These are phyloP conservation scores for Macaria notata DNA, from an alignment of 2,888 invertebrate species.

Conservation along the genomic window DNA sequence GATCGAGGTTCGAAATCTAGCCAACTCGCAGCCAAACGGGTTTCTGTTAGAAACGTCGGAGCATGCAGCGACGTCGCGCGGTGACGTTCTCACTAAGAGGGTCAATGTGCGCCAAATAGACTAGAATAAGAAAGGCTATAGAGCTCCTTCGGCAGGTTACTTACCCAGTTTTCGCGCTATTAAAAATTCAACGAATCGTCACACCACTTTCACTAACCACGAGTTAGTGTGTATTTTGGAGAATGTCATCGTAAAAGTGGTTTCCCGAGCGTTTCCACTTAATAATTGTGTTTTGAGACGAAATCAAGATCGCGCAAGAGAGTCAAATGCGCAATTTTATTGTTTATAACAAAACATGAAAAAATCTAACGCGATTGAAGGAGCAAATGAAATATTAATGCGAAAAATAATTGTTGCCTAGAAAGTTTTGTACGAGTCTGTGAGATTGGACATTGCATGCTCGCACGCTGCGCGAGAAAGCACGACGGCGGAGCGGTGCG, in stretches of 20 bases:
- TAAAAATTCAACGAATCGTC: conserved; percentile 77
- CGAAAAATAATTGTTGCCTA: conserved; percentile 79
- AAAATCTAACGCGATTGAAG: conserved; percentile 54
- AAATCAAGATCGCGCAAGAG: not conserved
- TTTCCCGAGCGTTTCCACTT: conserved; percentile 5
- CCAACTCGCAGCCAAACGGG: not conserved
- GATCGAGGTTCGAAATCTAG: conserved; percentile 10
- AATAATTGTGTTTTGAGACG: not conserved
- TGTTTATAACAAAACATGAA: conserved; percentile 24
- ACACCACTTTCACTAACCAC: conserved; percentile 75
- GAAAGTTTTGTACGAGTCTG: conserved; percentile 74
- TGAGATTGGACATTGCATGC: conserved; percentile 78
- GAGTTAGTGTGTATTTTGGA: conserved; percentile 48
- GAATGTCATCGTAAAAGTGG: conserved; percentile 40
- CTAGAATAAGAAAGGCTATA: conserved; percentile 72
- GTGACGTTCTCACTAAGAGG: conserved; percentile 48
- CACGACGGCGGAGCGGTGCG: conserved; percentile 58
- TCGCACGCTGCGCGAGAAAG: conserved; percentile 79
- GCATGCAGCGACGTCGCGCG: conserved; percentile 32
- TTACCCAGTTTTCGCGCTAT: conserved; percentile 74
- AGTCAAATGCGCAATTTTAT: not conserved
- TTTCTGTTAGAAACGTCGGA: conserved; percentile 19
- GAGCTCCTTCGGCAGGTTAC: conserved; percentile 67
- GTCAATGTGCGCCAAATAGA: conserved; percentile 68
- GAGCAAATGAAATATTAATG: conserved; percentile 79